Percentiles rank a stretch among this genome's conserved stretches.
These are phyloP conservation scores for Oenanthe oenanthe DNA, from an alignment of 2,113 vertebrate species.

Conservation along the genomic window DNA sequence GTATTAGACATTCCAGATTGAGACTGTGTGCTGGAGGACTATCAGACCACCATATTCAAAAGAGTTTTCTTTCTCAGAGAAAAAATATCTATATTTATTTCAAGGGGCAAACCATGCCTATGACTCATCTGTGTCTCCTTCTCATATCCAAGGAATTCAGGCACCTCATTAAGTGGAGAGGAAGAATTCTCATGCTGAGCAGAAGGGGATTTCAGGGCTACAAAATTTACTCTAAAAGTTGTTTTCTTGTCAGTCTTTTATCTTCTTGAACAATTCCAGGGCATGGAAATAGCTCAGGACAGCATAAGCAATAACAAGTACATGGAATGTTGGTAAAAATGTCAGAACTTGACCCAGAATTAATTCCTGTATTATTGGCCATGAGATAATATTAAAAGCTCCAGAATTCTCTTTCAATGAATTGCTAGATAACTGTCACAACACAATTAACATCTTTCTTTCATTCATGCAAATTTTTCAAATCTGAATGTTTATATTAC, in stretches of 20 bases:
- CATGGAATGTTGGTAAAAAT: background rate
- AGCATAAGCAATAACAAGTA: background rate
- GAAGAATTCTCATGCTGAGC: background rate
- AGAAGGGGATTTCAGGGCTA: background rate
- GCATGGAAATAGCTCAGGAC: background rate
- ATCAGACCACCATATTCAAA: background rate
- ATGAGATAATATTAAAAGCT: background rate
- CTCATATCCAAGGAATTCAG: background rate
- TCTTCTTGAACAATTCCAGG: background rate
- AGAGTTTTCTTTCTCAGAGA: background rate
- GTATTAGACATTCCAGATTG: background rate
- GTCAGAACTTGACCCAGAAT: background rate
- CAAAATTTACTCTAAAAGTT: background rate
- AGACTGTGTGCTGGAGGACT: background rate
- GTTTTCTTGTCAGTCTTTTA: background rate
- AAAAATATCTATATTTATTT: background rate
- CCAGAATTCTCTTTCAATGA: background rate
- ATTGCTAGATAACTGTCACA: background rate
- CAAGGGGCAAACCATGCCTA: background rate
- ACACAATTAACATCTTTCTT: background rate
- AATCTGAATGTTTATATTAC: background rate
- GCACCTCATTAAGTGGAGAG: background rate
- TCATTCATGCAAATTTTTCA: background rate
- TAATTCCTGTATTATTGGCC: background rate
- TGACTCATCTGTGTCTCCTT: background rate